Conservation (phyloP, 2,797 vertebrate species). For the Loriculus beryllinus region DNA sequence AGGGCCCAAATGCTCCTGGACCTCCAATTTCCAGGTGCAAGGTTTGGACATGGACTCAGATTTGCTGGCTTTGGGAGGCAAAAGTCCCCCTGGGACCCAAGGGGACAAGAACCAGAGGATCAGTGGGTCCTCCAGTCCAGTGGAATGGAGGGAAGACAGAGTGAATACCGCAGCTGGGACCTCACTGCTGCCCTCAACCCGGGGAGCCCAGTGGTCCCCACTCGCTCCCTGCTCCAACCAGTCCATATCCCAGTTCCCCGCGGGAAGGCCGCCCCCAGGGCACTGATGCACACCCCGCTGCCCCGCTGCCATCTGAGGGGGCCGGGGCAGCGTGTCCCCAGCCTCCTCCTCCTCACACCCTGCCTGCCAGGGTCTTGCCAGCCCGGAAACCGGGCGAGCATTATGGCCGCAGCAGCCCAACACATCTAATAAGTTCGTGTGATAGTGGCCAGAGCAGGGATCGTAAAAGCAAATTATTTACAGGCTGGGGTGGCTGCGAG, state of each 20-base stretch:
- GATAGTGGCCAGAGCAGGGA: constrained; percentile 18
- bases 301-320: neutral
- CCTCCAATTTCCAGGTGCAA: fast-evolving
- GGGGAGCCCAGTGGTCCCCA: neutral
- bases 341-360: neutral
- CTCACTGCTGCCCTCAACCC: fast-evolving
- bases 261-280: neutral
- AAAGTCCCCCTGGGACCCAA: neutral
- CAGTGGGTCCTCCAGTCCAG: neutral
- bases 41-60: neutral
- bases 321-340: neutral
- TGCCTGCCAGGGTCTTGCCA: neutral
- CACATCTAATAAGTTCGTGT: constrained; percentile 35
- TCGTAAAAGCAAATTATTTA: constrained; percentile 61
- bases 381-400: neutral
- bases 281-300: neutral
- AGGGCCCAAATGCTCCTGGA: neutral
- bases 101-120: neutral
- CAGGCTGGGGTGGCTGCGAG: constrained; percentile 10
- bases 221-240: neutral
- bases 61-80: fast-evolving
- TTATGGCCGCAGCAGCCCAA: constrained; percentile 22
- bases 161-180: neutral
- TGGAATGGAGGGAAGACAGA: neutral
- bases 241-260: neutral